Evolutionary conservation across 2,113 vertebrate genomes (phyloP), one percentile per base, ranked within the genome.

Genomic region (Eupsittula cactorum): DNA sequence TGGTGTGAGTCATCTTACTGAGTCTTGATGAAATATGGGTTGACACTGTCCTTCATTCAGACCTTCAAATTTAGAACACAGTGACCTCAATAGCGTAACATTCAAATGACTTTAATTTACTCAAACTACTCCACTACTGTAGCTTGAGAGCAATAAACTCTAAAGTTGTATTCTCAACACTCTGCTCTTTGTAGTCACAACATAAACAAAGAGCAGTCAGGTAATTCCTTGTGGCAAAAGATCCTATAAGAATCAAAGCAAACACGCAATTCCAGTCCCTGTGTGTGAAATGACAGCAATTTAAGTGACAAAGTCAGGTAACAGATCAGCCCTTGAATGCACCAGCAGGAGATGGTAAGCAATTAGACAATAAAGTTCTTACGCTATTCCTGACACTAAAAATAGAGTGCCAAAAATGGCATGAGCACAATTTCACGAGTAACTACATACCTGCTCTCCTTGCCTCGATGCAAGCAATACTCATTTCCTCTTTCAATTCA

Each of bases 401-500:
- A 83, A 88, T 12, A 88, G 59, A 0, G 28, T 81, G 80, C 65
- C 80, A 93, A 86, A 88, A 92, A 46, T 8, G 52, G 73, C 64
- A 92, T 16, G 29, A 55, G 80, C 24, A 92, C 76, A 92, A 50
- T 52, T 78, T 47, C 13, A 47, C 25, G 35, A 96, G 57, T 53
- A 86, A 68, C 73, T 63, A 92, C 97, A 19, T 97, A 99, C 99
- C 99, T 98, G 99, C 99, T 97, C 98, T 98, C 68, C 98, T 99
- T 24, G 99, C 99, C 96, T 99, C 99, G 6, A 98, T 98, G 95
- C 99, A 99, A 74, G 99, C 99, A 91, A 99, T 94, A 35, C 96
- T 98, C 99, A 99, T 99, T 98, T 99, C 99, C 95, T 99, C 99
- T 97, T 99, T 99, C 93, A 99, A 64, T 89, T 99, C 99, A 86